Evolutionary conservation across 1,140 invertebrate species (phyloP).

Genomic region (Drosophila kohkoa): DNA sequence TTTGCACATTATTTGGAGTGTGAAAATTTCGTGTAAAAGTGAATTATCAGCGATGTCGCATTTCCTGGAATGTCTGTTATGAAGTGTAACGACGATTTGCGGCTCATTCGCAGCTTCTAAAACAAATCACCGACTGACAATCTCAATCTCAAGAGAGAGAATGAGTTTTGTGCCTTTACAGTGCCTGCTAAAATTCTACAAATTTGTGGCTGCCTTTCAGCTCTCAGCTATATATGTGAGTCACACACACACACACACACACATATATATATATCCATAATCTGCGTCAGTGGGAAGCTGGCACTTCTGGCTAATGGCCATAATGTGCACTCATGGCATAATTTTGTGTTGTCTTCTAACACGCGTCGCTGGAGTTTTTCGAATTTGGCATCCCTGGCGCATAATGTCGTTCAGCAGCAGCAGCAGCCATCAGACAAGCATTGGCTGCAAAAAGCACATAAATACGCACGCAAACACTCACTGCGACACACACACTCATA

Average conservation of each 20-base stretch:
- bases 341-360: conserved; percentile 46
- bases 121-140: conserved; percentile 24
- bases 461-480: conserved; percentile 38
- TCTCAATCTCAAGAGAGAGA: background rate
- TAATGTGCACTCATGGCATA: conserved; percentile 60
- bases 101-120: conserved; percentile 30
- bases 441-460: conserved; percentile 30
- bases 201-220: background rate
- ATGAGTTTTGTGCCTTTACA: background rate
- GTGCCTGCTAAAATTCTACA: conserved; percentile 21
- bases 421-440: too few species aligned
- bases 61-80: conserved; percentile 4
- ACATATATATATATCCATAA: conserved; percentile 14
- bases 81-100: conserved; percentile 36
- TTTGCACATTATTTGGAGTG: background rate
- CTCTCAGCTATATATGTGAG: too few species aligned
- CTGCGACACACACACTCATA: background rate
- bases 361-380: conserved; percentile 42
- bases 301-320: conserved; percentile 60
- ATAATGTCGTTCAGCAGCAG: conserved; percentile 35
- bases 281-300: conserved; percentile 36
- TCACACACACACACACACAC: background rate
- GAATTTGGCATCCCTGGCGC: conserved; percentile 42
- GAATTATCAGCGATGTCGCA: conserved; percentile 7
- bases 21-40: background rate